Conservation (phyloP, 2,797 vertebrate species). For the Bucorvus abyssinicus region DNA sequence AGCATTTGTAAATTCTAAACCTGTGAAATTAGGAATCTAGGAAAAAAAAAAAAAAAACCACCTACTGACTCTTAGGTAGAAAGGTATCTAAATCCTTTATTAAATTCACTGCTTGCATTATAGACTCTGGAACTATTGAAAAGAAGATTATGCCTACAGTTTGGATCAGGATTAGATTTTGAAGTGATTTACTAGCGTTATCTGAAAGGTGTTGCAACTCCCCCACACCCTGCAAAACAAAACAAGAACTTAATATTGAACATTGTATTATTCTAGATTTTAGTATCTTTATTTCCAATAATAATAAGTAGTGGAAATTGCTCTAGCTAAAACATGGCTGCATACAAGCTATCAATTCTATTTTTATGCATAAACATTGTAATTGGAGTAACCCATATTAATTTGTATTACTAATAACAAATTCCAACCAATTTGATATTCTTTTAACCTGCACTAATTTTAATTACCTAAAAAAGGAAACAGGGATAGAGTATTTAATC, state of each 20-base stretch:
- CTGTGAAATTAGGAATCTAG: neutral
- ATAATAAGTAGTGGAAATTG: neutral
- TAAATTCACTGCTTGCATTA: neutral
- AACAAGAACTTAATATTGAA: neutral
- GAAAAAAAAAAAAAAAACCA: neutral
- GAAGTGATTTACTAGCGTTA: neutral
- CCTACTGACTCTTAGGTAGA: neutral
- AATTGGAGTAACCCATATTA: neutral
- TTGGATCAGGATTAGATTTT: neutral
- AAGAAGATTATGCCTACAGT: neutral
- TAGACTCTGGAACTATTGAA: neutral
- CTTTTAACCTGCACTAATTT: neutral
- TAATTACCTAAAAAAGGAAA: neutral
- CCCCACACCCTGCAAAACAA: neutral
- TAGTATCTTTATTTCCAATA: neutral
- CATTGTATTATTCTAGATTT: neutral
- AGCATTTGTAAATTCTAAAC: conserved; percentile 12
- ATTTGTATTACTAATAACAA: neutral
- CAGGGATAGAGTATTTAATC: neutral
- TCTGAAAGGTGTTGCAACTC: neutral
- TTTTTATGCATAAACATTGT: neutral
- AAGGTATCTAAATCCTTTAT: neutral
- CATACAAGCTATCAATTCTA: neutral
- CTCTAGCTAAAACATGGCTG: neutral
- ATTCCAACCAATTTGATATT: neutral